Percentiles rank a stretch among this genome's conserved stretches.
Evolutionary conservation across 2,888 invertebrate genomes (phyloP).

Genomic region (Allolobophora icterica): DNA sequence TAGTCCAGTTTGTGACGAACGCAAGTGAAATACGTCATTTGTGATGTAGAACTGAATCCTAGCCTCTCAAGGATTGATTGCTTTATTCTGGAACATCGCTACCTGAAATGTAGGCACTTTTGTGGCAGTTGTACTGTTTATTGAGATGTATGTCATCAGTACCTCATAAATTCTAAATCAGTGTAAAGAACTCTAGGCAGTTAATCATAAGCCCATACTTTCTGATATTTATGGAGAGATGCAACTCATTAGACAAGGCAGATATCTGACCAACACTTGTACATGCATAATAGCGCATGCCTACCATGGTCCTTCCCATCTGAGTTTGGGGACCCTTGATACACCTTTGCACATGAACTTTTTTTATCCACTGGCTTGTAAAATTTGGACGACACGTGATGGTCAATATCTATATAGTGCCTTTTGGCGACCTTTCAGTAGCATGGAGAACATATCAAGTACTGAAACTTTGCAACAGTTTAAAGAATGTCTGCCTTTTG

Average conservation of each 20-base stretch:
- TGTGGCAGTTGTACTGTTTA: background rate
- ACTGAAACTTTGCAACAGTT: background rate
- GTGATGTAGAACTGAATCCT: conserved; percentile 1
- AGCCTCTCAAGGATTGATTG: background rate
- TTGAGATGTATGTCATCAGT: background rate
- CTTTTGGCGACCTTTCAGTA: background rate
- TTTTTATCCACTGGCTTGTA: background rate
- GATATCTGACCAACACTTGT: background rate
- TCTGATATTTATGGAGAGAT: background rate
- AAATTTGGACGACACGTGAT: background rate
- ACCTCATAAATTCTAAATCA: background rate
- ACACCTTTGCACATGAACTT: background rate
- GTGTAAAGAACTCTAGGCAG: background rate
- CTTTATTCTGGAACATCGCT: background rate
- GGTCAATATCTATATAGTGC: background rate
- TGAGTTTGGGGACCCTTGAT: background rate
- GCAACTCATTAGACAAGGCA: background rate
- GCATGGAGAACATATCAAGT: background rate
- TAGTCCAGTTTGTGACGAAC: background rate
- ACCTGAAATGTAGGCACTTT: background rate
- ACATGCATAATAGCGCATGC: background rate
- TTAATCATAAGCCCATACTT: background rate
- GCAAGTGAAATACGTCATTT: background rate
- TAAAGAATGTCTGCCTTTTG: background rate
- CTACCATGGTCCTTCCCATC: background rate